Evolutionary conservation across 2,797 vertebrate genomes (phyloP).

Genomic region (Nasua narica): DNA sequence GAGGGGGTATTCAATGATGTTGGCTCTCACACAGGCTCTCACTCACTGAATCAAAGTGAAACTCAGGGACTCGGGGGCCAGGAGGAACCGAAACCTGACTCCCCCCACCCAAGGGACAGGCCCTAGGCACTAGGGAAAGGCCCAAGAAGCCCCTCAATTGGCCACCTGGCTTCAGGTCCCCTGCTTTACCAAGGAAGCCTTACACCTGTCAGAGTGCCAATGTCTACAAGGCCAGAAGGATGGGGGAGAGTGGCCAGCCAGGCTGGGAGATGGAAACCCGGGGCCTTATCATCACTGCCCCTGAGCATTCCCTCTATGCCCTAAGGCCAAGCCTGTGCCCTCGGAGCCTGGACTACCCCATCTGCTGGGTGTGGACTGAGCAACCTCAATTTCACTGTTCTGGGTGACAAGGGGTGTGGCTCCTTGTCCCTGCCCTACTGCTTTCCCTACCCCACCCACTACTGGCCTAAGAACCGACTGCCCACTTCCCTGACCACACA

Average conservation of each 20-base stretch:
- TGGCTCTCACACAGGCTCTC: slow-evolving; percentile 38
- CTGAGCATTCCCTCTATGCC: not conserved
- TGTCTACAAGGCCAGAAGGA: not conserved
- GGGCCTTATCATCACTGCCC: not conserved
- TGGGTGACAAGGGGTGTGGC: not conserved
- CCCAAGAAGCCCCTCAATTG: slow-evolving; percentile 41
- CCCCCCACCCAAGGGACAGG: slow-evolving; percentile 58
- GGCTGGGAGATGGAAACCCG: not conserved
- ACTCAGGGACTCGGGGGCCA: slow-evolving; percentile 5
- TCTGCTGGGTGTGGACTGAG: not conserved
- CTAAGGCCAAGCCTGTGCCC: not conserved
- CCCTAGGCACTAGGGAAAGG: slow-evolving; percentile 61
- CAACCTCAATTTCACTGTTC: not conserved
- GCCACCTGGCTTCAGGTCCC: slow-evolving; percentile 50
- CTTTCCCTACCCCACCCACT: not conserved
- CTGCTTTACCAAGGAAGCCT: not conserved
- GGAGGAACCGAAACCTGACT: slow-evolving; percentile 70
- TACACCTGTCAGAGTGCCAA: not conserved
- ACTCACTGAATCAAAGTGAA: slow-evolving; percentile 75
- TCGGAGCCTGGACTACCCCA: not conserved
- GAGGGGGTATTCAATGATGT: not conserved
- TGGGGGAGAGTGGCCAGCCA: not conserved
- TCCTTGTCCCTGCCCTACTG: not conserved
- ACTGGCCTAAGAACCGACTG: not conserved
- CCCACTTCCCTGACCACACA: not conserved